A percentile compares a stretch with the other conserved stretches of the same genome.
Conservation (phyloP, 2,113 vertebrate species). For the Epinephelus cyanopodus region DNA sequence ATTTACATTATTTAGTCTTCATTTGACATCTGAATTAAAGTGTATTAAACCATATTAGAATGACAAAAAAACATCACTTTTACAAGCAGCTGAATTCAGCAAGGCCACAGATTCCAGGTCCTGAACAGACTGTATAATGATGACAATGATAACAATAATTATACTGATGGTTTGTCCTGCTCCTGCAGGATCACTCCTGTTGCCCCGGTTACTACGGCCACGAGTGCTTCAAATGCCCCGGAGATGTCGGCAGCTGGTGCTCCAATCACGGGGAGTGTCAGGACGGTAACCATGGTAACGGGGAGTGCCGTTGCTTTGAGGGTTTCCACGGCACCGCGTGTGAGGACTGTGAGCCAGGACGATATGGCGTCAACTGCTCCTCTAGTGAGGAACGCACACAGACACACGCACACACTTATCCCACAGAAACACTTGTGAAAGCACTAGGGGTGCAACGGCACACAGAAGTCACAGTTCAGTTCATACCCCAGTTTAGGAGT, state of each 20-base stretch:
- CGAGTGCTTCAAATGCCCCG: conserved; percentile 92
- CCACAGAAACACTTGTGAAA: no score
- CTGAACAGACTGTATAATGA: neutral
- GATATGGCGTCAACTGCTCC: conserved; percentile 89
- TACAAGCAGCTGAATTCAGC: neutral
- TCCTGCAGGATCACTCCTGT: conserved; percentile 87
- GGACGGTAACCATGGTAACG: conserved; percentile 88
- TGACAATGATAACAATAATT: neutral
- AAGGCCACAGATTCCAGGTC: neutral
- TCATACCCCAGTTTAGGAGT: no score
- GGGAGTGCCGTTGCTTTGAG: conserved; percentile 93
- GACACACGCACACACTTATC: neutral
- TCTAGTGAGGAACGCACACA: conserved; percentile 61
- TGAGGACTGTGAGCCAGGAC: conserved; percentile 94
- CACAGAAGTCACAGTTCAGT: no score
- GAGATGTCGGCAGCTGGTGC: conserved; percentile 88
- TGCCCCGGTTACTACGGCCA: conserved; percentile 93
- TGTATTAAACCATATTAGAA: no score
- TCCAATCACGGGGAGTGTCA: conserved; percentile 91
- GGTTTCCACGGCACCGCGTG: conserved; percentile 96
- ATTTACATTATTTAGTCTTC: no score
- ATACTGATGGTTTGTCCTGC: neutral
- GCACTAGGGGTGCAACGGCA: no score
- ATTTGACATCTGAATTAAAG: neutral
- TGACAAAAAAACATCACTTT: neutral